Percentiles rank a stretch among this genome's conserved stretches.
These are phyloP conservation scores for Meleagris gallopavo DNA, from an alignment of 2,113 vertebrate species.

Conservation along the genomic window DNA sequence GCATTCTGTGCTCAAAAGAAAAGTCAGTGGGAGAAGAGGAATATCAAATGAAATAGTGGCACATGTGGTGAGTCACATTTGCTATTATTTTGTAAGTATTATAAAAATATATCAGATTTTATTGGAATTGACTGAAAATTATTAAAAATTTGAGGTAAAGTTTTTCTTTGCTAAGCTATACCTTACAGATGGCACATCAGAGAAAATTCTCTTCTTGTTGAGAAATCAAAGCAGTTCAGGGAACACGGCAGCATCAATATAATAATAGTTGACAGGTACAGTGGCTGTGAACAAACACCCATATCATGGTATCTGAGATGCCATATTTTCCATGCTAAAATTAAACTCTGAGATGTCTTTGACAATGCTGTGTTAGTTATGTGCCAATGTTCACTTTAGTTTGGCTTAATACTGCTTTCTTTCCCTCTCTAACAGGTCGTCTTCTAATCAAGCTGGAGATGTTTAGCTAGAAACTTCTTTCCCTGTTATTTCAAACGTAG, in stretches of 20 bases:
- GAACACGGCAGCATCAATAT: constrained; percentile 62
- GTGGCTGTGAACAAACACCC: constrained; percentile 70
- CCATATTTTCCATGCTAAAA: constrained; percentile 70
- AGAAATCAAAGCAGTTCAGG: constrained; percentile 64
- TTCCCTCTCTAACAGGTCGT: not conserved
- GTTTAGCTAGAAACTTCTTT: not conserved
- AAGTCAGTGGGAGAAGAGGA: constrained; percentile 65
- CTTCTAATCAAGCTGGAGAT: not conserved
- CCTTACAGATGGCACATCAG: constrained; percentile 69
- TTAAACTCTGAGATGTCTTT: constrained; percentile 60
- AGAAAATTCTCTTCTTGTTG: constrained; percentile 64
- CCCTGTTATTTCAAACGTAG: not conserved
- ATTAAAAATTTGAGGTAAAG: constrained; percentile 57
- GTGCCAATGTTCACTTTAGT: not conserved
- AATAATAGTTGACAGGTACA: constrained; percentile 74
- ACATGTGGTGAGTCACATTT: constrained; percentile 64
- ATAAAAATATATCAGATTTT: constrained; percentile 54
- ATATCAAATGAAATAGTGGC: constrained; percentile 63
- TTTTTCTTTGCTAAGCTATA: constrained; percentile 36
- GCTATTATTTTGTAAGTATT: constrained; percentile 65
- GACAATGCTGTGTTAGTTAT: constrained; percentile 49
- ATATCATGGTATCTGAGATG: constrained; percentile 63
- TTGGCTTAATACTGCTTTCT: constrained; percentile 13
- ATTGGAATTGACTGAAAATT: constrained; percentile 68
- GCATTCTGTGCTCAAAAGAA: constrained; percentile 55